A percentile compares a stretch with the other conserved stretches of the same genome.
Conservation (phyloP, 1,140 invertebrate species). For the Druon quercuslanigerum region DNA sequence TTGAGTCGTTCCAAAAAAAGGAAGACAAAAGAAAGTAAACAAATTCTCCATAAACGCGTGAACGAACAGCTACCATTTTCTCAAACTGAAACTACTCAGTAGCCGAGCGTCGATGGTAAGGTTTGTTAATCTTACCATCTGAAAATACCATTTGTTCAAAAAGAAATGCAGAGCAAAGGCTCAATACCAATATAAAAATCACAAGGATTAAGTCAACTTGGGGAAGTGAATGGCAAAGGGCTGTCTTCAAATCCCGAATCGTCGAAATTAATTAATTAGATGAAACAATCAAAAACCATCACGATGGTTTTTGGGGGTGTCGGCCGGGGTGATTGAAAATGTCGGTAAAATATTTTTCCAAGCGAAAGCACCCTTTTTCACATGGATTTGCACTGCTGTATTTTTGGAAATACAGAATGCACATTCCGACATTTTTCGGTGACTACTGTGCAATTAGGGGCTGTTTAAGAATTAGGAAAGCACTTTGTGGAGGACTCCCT, state of each 20-base stretch:
- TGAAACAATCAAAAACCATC: not conserved
- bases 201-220: slow-evolving; percentile 20
- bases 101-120: not conserved
- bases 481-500: too few relatives aligned
- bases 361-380: too few relatives aligned
- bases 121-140: slow-evolving; percentile 20
- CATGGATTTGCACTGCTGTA: too few relatives aligned
- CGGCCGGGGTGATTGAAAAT: too few relatives aligned
- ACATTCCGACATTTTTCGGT: too few relatives aligned
- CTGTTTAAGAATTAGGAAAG: too few relatives aligned
- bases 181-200: slow-evolving; percentile 25
- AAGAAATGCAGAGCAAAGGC: slow-evolving; percentile 4
- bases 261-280: not conserved
- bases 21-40: not conserved
- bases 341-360: too few relatives aligned
- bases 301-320: not conserved
- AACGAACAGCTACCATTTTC: not conserved
- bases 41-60: slow-evolving; percentile 5
- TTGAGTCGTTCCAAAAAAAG: not conserved
- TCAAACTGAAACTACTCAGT: not conserved
- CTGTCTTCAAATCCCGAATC: not conserved
- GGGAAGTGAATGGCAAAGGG: slow-evolving; percentile 10
- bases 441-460: too few relatives aligned
- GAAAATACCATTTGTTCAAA: slow-evolving; percentile 14
- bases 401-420: too few relatives aligned